Evolutionary conservation across 2,797 vertebrate species (phyloP), one percentile per base, ranked within the genome.

Genomic region (Bovichtus variegatus): DNA sequence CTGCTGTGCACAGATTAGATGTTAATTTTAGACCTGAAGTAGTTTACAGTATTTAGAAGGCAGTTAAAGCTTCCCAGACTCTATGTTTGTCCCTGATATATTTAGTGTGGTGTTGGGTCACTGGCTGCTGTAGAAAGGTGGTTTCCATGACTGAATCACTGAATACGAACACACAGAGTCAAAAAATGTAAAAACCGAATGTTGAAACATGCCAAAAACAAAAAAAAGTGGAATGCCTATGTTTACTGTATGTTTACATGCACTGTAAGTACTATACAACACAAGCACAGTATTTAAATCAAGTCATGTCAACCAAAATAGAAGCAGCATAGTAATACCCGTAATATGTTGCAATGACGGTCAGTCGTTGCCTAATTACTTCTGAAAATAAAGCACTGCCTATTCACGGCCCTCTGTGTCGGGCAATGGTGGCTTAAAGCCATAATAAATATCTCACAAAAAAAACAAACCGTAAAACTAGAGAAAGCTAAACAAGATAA

Each of bases 31-130:
- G 74, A 73, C 57, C 47, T 46, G 54, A 82, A 75, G 81, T 67
- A 70, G 61, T 78, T 90, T 89, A 81, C 60, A 77, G 81, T 78
- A 71, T 89, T 86, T 78, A 75, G 59, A 80, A 62, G 71, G 77
- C 80, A 76, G 81, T 84, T 85, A 73, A 89, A 91, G 74, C 82
- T 62, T 75, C 60, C 71, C 64, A 78, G 78, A 82, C 84, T 81
- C 87, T 90, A 89, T 83, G 91, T 93, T 91, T 92, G 82, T 91
- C 87, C 54, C 67, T 68, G 91, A 88, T 94, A 94, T 92, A 93
- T 94, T 93, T 92, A 93, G 90, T 85, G 49, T 72, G 87, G 87
- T 91, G 91, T 85, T 87, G 69, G 83, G 81, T 92, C 90, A 83
- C 86, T 79, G 81, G 86, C 76, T 81, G 71, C 77, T 55, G 66